These are phyloP conservation scores for Camponotus floridanus DNA, from an alignment of 1,140 invertebrate genomes.

Conservation along the genomic window DNA sequence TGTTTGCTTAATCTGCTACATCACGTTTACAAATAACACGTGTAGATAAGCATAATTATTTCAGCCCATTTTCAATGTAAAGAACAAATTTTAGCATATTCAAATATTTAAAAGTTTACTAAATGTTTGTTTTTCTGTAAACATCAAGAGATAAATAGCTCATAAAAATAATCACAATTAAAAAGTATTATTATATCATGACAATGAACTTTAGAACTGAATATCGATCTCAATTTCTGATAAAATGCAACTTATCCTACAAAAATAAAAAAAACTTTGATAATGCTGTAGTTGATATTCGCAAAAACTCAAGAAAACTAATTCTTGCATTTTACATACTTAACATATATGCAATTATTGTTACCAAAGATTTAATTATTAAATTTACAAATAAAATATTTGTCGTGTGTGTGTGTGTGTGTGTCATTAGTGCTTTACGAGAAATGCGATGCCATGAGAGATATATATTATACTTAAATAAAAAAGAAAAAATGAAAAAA, in stretches of 20 bases:
- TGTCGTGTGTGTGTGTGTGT: no score
- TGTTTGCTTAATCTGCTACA: slow-evolving; percentile 4
- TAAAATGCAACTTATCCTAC: slow-evolving; percentile 15
- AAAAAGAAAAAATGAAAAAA: not conserved
- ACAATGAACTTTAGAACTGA: not conserved
- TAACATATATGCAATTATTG: slow-evolving; percentile 1
- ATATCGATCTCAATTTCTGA: slow-evolving; percentile 11
- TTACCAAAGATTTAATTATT: slow-evolving; percentile 38
- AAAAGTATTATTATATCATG: not conserved
- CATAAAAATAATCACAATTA: not conserved
- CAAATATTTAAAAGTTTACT: slow-evolving; percentile 9
- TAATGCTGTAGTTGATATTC: not conserved
- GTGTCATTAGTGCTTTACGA: no score
- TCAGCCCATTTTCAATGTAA: not conserved
- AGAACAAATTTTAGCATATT: not conserved
- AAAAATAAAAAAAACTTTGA: not conserved
- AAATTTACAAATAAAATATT: slow-evolving; percentile 16
- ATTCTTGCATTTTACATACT: not conserved
- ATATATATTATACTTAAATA: not conserved
- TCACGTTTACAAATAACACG: not conserved
- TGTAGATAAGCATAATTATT: not conserved
- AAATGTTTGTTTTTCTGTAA: not conserved
- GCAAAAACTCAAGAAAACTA: slow-evolving; percentile 35
- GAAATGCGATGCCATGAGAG: not conserved
- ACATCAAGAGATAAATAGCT: not conserved